Base-by-base conservation (phyloP, 1,140 invertebrate species). In the Paralvinella palmiformis region DNA sequence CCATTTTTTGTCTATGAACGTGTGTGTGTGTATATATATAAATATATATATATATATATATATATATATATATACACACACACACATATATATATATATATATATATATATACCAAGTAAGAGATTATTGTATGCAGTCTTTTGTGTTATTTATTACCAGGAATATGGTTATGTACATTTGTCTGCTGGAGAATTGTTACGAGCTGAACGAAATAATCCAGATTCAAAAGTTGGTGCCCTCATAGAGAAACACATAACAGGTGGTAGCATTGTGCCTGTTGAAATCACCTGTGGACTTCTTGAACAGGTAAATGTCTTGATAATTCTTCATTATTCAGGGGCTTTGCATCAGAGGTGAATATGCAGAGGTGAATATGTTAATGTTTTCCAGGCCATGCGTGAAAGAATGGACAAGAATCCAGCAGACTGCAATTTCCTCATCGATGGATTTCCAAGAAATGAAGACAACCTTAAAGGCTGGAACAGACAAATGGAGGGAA, bases 381-480 rank as follows among this genome's bases (percentile, higher is more conserved):
- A n/a, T n/a, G n/a, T n/a, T 15, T 69, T 73, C 24, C 68, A 82
- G 83, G 91, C 91, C 1, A 96, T 96, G 90, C 79, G 84, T 63
- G 76, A 84, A 58, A 84, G 87, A 17, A 84, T 83, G 1, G 85
- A 87, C 24, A 83, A 86, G 20, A 57, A 66, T 15, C 13, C 71
- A 67, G 59, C 59, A 17, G 75, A 74, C 65, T 37, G 74, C n/a
- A 88, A 89, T 45, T 99, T 99, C 77, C 83, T 99, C 0, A 91
- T 99, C 71, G 97, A 99, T 82, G 97, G 97, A 6, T 99, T 99
- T 79, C 97, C 97, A 31, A 84, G 97, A 29, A 99, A 98, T 80
- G 85, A 95, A 76, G 88, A 99, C 79, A 99, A 99, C 80, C 81
- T 99, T 57, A 87, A 94, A 64, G 97, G 97, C 1, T 99, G 97